Evolutionary conservation across 2,888 invertebrate species (phyloP).

Genomic region (Mesopsocus fuscifrons): DNA sequence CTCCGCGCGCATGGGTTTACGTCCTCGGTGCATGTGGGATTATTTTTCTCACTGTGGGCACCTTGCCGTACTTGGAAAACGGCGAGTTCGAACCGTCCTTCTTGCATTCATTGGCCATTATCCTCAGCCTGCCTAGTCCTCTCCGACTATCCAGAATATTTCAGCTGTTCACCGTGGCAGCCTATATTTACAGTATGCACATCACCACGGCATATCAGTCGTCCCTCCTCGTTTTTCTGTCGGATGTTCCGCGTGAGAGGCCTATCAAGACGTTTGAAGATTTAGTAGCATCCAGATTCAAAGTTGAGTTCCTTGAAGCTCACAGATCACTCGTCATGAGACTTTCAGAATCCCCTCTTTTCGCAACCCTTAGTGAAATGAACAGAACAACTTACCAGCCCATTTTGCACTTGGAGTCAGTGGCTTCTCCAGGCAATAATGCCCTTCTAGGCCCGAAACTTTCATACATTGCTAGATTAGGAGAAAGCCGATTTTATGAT

Average conservation of each 20-base stretch:
- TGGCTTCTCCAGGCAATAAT: too few relatives aligned
- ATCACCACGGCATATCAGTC: background rate
- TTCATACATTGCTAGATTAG: too few relatives aligned
- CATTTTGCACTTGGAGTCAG: too few relatives aligned
- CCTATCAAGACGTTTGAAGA: background rate
- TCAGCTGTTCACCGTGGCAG: too few relatives aligned
- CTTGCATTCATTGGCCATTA: background rate
- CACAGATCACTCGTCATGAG: too few relatives aligned
- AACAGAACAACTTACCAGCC: too few relatives aligned
- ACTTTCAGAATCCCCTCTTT: too few relatives aligned
- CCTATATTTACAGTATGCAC: background rate
- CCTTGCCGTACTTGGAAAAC: background rate
- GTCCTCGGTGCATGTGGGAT: background rate
- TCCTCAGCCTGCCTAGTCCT: background rate
- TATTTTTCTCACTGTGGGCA: background rate
- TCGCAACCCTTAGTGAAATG: too few relatives aligned
- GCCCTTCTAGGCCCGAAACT: too few relatives aligned
- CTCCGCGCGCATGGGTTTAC: background rate
- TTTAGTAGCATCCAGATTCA: background rate
- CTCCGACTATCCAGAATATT: too few relatives aligned
- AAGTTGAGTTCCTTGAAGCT: too few relatives aligned
- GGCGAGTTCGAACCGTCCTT: background rate
- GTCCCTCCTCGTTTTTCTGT: background rate
- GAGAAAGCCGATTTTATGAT: too few relatives aligned
- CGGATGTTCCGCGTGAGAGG: background rate